phyloP scores from a whole-genome alignment of 1,140 invertebrate species.

The Drosophila eugracilis region DNA sequence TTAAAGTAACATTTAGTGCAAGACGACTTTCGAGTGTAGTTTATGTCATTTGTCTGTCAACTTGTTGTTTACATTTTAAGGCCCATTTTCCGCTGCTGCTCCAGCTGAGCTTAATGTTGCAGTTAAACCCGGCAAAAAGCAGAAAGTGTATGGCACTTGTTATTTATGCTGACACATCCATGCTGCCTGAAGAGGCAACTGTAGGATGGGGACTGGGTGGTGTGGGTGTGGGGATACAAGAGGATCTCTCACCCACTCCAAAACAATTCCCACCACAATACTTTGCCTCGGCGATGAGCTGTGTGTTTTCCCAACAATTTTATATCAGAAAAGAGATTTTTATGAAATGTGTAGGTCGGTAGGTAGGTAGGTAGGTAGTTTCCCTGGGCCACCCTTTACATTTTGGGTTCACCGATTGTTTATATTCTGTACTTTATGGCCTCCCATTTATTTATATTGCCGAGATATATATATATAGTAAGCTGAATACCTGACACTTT shows the following conservation, averaged over 20 bases:
- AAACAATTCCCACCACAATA: conserved; percentile 15
- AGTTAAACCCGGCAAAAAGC: conserved; percentile 22
- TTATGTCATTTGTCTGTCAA: conserved; percentile 45
- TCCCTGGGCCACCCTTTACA: background rate
- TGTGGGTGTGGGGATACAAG: too few species aligned
- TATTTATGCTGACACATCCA: conserved; percentile 42
- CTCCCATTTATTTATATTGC: conserved; percentile 4
- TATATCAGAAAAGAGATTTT: conserved; percentile 36
- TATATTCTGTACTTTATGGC: conserved; percentile 29
- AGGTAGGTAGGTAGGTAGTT: background rate
- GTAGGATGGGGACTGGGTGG: too few species aligned
- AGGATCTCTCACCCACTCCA: conserved; percentile 29
- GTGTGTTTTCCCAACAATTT: conserved; percentile 26
- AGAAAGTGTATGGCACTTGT: conserved; percentile 41
- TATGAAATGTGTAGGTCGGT: conserved; percentile 23
- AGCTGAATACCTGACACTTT: conserved; percentile 24
- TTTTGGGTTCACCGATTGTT: conserved; percentile 9
- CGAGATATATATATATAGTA: background rate
- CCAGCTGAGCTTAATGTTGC: conserved; percentile 45
- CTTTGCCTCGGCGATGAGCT: conserved; percentile 20
- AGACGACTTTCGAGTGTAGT: conserved; percentile 45
- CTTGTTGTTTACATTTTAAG: conserved; percentile 47
- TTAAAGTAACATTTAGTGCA: conserved; percentile 41
- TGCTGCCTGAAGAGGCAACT: conserved; percentile 10
- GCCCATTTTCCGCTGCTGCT: conserved; percentile 38